These are phyloP conservation scores for Peucedramus taeniatus DNA, from an alignment of 2,113 vertebrate species.

Conservation along the genomic window DNA sequence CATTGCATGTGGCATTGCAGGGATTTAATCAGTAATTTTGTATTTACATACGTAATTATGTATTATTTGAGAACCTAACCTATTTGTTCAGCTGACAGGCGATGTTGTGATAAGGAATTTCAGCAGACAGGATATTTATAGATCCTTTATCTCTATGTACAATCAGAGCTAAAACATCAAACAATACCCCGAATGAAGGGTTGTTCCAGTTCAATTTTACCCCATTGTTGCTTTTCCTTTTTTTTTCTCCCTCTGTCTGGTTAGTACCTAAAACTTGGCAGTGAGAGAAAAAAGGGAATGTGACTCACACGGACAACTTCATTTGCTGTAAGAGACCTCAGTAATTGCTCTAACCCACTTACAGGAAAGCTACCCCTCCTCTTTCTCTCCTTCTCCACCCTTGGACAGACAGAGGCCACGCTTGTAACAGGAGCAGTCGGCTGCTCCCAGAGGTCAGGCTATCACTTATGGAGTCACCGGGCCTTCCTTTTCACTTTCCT, in stretches of 20 bases:
- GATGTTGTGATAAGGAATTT: constrained; percentile 44
- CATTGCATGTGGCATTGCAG: not conserved
- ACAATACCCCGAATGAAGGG: constrained; percentile 34
- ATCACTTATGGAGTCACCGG: not conserved
- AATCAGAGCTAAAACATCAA: constrained; percentile 44
- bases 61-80: not conserved
- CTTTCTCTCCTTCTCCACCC: not conserved
- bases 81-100: constrained; percentile 53
- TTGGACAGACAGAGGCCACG: not conserved
- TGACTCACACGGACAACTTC: constrained; percentile 59
- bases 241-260: not conserved
- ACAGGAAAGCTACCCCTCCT: constrained; percentile 49
- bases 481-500: not conserved
- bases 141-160: constrained; percentile 22
- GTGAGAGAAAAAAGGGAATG: constrained; percentile 35
- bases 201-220: constrained; percentile 55
- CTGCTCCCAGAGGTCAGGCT: not conserved
- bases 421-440: not conserved
- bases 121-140: constrained; percentile 63
- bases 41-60: constrained; percentile 32
- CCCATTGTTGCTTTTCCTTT: constrained; percentile 44
- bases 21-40: not conserved
- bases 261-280: constrained; percentile 58
- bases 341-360: constrained; percentile 60
- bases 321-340: constrained; percentile 51